Evolutionary conservation across 2,113 vertebrate species (phyloP), one percentile per base, ranked within the genome.

Genomic region (Leptobrachium ailaonicum): DNA sequence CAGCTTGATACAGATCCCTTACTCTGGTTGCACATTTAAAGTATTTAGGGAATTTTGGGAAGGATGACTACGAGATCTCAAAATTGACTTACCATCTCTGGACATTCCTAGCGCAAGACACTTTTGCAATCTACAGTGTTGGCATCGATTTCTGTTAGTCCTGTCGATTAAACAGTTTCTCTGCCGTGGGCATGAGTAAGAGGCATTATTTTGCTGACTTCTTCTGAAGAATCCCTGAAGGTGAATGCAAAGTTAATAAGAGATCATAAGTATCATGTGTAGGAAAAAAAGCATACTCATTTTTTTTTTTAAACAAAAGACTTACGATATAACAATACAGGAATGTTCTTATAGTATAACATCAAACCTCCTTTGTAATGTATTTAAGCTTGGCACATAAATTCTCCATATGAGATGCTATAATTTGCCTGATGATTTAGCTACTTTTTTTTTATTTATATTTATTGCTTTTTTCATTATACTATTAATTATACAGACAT

Each of bases 131-230:
- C 98, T 94, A 91, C 98, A 99, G 89, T 99, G 98, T 89, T 99
- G 98, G 94, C 98, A 99, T 84, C 98, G 96, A 88, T 99, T 99
- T 86, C 98, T 95, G 90, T 99, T 99, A 83, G 98, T 99, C 93
- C 98, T 96, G 93, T 99, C 98, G 87, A 99, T 99, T 93, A 99
- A 95, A 91, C 98, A 99, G 92, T 99, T 99, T 91, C 98, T 97
- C 93, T 99, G 98, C 87, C 98, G 94, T 74, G 97, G 98, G 89
- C 98, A 99, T 85, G 98, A 99, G 84, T 99, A 99, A 41, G 98
- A 91, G 69, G 97, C 98, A 86, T 99, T 99, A 90, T 99, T 99
- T 91, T 99, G 98, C 88, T 99, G 98, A 92, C 98, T 99, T 82
- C 98, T 94, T 89, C 98, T 93, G 87, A 99, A 99, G 92, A 99